Percentiles rank a stretch among this genome's conserved stretches.
Conservation (phyloP, 2,797 vertebrate species). For the Hybognathus amarus region DNA sequence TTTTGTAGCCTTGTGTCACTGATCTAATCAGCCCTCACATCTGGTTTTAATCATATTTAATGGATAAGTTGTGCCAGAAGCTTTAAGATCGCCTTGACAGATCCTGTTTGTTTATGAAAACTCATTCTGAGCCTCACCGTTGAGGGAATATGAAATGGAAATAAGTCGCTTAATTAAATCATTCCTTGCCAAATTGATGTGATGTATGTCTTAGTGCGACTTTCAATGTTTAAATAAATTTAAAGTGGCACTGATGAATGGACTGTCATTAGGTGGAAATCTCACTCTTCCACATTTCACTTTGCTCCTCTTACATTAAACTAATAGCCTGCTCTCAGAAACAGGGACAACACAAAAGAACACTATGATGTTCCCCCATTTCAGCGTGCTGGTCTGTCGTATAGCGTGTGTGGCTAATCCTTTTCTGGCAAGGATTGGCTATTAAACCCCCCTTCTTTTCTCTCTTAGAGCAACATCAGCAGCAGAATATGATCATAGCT, state of each 20-base stretch:
- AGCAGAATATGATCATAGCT: conserved; percentile 36
- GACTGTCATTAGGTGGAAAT: conserved; percentile 10
- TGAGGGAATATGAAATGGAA: conserved; percentile 16
- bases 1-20: conserved; percentile 69
- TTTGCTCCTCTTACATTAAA: conserved; percentile 40
- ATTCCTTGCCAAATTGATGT: neutral
- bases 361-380: conserved; percentile 9
- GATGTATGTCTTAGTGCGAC: neutral
- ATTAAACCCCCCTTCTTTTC: conserved; percentile 25
- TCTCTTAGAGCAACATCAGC: conserved; percentile 41
- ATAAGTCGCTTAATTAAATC: conserved; percentile 11
- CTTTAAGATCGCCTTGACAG: conserved; percentile 64
- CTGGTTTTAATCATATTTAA: conserved; percentile 79
- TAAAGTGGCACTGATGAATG: conserved; percentile 13
- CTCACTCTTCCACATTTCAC: conserved; percentile 6
- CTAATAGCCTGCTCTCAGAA: conserved; percentile 30
- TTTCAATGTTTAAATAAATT: conserved; percentile 4
- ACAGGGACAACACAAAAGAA: conserved; percentile 35
- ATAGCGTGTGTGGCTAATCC: conserved; percentile 43
- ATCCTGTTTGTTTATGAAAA: conserved; percentile 53
- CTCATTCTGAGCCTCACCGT: conserved; percentile 56
- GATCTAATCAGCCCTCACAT: conserved; percentile 74
- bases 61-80: conserved; percentile 75
- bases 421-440: conserved; percentile 45
- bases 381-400: conserved; percentile 9